These are phyloP conservation scores for Diarsia dahlii DNA, from an alignment of 2,888 invertebrate species.

Conservation along the genomic window DNA sequence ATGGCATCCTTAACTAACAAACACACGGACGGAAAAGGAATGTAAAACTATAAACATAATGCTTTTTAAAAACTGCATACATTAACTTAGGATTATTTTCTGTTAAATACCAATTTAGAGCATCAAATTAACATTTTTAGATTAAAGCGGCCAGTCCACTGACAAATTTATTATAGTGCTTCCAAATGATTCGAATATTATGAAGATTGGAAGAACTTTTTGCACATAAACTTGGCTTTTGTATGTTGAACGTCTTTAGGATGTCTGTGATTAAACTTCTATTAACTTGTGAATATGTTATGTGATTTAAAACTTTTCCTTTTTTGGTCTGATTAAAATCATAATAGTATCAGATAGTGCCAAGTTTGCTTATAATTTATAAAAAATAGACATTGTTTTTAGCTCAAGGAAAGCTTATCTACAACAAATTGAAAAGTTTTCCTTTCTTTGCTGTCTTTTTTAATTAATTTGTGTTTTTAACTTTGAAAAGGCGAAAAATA, in stretches of 20 bases:
- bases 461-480: neutral
- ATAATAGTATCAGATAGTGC: neutral
- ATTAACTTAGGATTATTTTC: slow-evolving; percentile 33
- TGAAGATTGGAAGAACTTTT: slow-evolving; percentile 42
- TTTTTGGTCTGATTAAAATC: neutral
- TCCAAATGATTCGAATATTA: slow-evolving; percentile 40
- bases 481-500: neutral
- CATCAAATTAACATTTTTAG: slow-evolving; percentile 61
- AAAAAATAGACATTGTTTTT: slow-evolving; percentile 5
- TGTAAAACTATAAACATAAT: slow-evolving; percentile 38
- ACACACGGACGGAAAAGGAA: slow-evolving; percentile 14
- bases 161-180: slow-evolving; percentile 32
- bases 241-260: neutral
- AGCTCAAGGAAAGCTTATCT: neutral
- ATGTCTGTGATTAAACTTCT: slow-evolving; percentile 18
- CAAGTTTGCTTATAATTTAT: neutral
- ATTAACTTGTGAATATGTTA: slow-evolving; percentile 1
- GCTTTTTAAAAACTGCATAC: slow-evolving; percentile 27
- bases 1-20: slow-evolving; percentile 19
- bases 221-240: slow-evolving; percentile 29
- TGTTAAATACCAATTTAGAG: slow-evolving; percentile 50
- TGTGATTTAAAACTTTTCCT: neutral
- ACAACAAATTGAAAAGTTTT: no score
- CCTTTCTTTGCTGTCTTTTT: neutral
- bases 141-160: slow-evolving; percentile 27